phyloP scores from a whole-genome alignment of 2,797 vertebrate genomes.

The Nasua narica region DNA sequence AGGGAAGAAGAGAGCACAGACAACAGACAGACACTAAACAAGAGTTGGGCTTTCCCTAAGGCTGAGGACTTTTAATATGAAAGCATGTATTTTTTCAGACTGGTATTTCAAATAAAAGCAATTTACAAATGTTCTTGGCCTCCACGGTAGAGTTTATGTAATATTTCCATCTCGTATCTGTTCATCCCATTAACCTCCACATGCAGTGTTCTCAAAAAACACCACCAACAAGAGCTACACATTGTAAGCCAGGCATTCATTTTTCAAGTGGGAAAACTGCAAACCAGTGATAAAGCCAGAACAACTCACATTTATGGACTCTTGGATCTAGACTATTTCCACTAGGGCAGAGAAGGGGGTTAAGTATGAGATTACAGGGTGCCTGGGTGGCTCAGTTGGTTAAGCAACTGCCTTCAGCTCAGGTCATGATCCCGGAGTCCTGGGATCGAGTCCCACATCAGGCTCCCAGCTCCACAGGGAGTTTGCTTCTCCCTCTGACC shows the following conservation, averaged over 20 bases:
- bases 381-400: too few relatives aligned
- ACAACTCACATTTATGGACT: neutral
- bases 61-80: neutral
- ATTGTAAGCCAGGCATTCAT: neutral
- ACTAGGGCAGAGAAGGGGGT: neutral
- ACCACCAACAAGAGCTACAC: neutral
- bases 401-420: too few relatives aligned
- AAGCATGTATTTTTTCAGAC: neutral
- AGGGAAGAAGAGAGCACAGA: neutral
- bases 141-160: neutral
- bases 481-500: too few relatives aligned
- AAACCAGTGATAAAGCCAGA: neutral
- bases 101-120: constrained; percentile 26
- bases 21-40: neutral
- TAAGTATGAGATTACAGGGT: neutral
- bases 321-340: neutral
- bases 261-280: neutral
- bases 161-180: neutral
- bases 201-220: neutral
- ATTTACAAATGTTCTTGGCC: neutral
- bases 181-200: neutral
- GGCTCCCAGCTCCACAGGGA: too few relatives aligned
- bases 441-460: too few relatives aligned
- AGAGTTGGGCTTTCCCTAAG: neutral
- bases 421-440: too few relatives aligned